Evolutionary conservation across 2,888 invertebrate genomes (phyloP).

Genomic region (Drosophila prostipennis): DNA sequence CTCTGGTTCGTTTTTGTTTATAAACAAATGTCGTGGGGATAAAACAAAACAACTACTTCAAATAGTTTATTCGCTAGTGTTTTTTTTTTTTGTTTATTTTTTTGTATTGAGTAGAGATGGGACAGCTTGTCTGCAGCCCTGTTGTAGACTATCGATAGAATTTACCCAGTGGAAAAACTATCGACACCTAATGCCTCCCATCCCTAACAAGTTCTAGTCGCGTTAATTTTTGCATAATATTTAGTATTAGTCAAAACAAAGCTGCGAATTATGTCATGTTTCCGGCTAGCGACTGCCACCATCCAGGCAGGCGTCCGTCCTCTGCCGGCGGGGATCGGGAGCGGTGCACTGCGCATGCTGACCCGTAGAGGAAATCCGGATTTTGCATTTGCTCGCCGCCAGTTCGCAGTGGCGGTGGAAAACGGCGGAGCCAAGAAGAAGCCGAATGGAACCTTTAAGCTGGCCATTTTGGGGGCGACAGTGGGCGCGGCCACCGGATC

Average conservation of each 20-base stretch:
- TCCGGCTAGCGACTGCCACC: constrained; percentile 58
- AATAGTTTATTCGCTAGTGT: neutral
- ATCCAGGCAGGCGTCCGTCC: constrained; percentile 39
- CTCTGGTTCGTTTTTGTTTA: constrained; percentile 35
- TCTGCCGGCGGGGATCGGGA: constrained; percentile 26
- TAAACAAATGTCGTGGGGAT: constrained; percentile 14
- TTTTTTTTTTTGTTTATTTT: constrained; percentile 6
- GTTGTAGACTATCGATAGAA: constrained; percentile 1
- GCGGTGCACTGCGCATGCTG: constrained; percentile 35
- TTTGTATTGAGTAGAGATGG: constrained; percentile 39
- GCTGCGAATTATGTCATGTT: constrained; percentile 67
- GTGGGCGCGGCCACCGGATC: constrained; percentile 86
- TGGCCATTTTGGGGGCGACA: constrained; percentile 86
- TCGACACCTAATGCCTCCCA: neutral
- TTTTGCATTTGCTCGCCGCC: constrained; percentile 19
- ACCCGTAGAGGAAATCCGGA: constrained; percentile 17
- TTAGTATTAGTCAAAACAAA: constrained; percentile 27
- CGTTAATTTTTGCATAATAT: constrained; percentile 67
- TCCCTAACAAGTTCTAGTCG: constrained; percentile 16
- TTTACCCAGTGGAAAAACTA: no score
- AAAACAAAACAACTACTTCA: constrained; percentile 4
- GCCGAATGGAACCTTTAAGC: constrained; percentile 83
- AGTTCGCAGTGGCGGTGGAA: constrained; percentile 21
- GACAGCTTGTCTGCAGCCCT: neutral
- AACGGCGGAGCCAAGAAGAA: constrained; percentile 20